Evolutionary conservation across 2,113 vertebrate genomes (phyloP).

Genomic region (Melanostigma gelatinosum): DNA sequence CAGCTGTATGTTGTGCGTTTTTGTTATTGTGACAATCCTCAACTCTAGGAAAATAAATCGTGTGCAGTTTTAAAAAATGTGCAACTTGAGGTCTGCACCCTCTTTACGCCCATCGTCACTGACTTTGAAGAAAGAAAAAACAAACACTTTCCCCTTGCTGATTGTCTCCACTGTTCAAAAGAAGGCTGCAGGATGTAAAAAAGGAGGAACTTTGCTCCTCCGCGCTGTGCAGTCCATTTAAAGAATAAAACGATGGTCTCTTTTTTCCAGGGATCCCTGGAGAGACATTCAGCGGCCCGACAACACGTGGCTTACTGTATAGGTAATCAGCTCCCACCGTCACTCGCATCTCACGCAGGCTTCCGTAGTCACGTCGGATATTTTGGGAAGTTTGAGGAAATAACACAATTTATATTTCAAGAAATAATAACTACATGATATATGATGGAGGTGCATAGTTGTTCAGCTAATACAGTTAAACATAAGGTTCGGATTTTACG

Average conservation of each 20-base stretch:
- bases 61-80: too few species aligned
- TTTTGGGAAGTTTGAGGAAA: not conserved
- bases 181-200: too few species aligned
- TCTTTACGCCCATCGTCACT: too few species aligned
- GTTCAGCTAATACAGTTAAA: not conserved
- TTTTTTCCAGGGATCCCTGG: slow-evolving; percentile 58
- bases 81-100: too few species aligned
- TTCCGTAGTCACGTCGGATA: not conserved
- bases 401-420: not conserved
- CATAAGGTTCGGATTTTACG: not conserved
- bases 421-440: not conserved
- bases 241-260: slow-evolving; percentile 50
- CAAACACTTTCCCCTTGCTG: too few species aligned
- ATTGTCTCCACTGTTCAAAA: too few species aligned
- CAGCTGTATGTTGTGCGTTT: too few species aligned
- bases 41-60: too few species aligned
- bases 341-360: slow-evolving; percentile 29
- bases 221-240: too few species aligned
- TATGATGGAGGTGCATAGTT: not conserved
- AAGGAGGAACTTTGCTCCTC: too few species aligned
- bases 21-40: too few species aligned
- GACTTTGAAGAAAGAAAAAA: too few species aligned
- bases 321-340: slow-evolving; percentile 49
- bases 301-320: slow-evolving; percentile 52
- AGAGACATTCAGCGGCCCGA: slow-evolving; percentile 61